Base-by-base conservation (phyloP, 2,888 invertebrate species). In the Autographa pulchrina region DNA sequence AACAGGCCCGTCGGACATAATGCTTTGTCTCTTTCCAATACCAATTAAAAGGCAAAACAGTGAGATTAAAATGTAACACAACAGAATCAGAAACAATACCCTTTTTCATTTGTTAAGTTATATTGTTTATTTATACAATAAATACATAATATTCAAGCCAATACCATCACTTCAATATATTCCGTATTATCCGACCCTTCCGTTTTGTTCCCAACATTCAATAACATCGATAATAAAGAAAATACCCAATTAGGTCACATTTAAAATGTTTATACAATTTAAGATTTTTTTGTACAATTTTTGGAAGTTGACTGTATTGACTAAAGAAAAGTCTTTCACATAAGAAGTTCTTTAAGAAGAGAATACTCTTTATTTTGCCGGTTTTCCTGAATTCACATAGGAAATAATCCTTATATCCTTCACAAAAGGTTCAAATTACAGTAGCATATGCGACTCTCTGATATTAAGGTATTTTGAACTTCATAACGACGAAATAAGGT, bases 161-260 rank as follows among this genome's bases (percentile, higher is more conserved):
- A 65, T 64, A 52, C 67, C 73, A 68, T 70, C 59, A 65, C 59
- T 61, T 64, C 60, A 73, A 69, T 72, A 70, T 67, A 43, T 63
- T 64, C 68, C 20, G 54, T 25, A 56, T 56, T 35, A 43, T 38
- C 72, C 71, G 72, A 75, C 68, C 78, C 73, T 66, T 73, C 38
- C 68, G 43, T 58, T 70, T 90, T 89, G 90, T 80, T 89, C 89
- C 88, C 89, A 78, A 80, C 82, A 69, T 86, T 85, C 70, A 85
- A 81, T 83, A 85, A 83, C 77, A 78, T 68, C 70, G 61, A 80
- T 65, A 69, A 73, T 67, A 81, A 85, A 78, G 68, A 76, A 85
- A 86, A 86, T 74, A 83, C 78, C 72, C 72, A 75, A 86, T 82
- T 74, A 78, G 56, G 71, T 79, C 62, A 79, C 67, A 82, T 73